phyloP scores from a whole-genome alignment of 2,797 vertebrate species.

The Bucorvus abyssinicus region DNA sequence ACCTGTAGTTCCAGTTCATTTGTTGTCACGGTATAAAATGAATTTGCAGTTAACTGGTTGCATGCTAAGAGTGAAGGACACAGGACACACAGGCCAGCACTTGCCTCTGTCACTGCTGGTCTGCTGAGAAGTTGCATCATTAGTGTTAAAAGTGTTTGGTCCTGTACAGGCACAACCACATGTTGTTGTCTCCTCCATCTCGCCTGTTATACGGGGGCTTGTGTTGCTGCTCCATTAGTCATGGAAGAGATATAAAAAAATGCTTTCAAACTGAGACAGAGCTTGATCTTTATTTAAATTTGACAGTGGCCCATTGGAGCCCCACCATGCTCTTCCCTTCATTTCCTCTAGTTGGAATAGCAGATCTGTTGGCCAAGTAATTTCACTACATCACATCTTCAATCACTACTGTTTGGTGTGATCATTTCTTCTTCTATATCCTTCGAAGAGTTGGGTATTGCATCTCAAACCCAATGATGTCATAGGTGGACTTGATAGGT shows the following conservation, averaged over 20 bases:
- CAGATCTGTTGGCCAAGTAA: background rate
- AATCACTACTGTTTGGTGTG: background rate
- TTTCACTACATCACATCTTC: background rate
- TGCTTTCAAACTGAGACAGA: background rate
- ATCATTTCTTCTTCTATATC: background rate
- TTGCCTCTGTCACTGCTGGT: background rate
- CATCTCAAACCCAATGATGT: background rate
- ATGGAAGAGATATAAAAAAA: background rate
- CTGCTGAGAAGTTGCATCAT: fast-evolving
- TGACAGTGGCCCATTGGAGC: background rate
- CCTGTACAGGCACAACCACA: background rate
- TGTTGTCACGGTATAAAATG: background rate
- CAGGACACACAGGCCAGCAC: background rate
- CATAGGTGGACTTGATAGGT: background rate
- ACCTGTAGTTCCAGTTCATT: background rate
- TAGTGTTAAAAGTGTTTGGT: background rate
- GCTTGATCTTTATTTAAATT: background rate
- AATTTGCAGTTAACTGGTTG: background rate
- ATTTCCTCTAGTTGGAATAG: background rate
- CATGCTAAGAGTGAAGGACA: background rate
- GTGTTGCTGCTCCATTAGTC: background rate
- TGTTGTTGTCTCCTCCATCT: background rate
- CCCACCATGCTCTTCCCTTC: background rate
- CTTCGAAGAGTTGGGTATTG: background rate
- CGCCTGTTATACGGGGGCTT: background rate